Base-by-base conservation (phyloP, 2,797 vertebrate genomes). In the Tragelaphus oryx region DNA sequence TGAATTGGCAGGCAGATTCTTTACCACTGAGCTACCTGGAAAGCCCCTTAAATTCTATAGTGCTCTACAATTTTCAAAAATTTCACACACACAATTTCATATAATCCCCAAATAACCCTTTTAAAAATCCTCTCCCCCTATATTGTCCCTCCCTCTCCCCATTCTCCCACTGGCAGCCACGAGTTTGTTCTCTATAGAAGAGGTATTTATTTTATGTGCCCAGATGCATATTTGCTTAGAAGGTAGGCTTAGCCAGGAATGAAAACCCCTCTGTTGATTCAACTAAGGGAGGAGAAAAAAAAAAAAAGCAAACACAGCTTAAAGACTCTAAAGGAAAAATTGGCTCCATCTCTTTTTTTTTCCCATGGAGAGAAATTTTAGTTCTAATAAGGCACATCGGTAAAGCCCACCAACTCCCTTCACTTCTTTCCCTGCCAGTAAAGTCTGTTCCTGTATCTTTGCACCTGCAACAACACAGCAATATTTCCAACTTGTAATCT, bases 191-290 rank as follows among this genome's bases (percentile, higher is more conserved):
- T 78, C 18, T 33, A 13, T 78, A 50, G n/a, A 71, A 86, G 48
- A 88, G 18, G 78, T 26, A 85, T 94, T 96, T 76, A 62, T 92
- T 90, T 93, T 33, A 76, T 30, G 54, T 44, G 62, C 80, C 84
- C 91, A 65, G 62, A 79, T 71, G 54, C 2, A 16, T 89, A 92
- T 57, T 92, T 84, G 78, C 81, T 92, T 92, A 62, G 91, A 95
- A 97, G 83, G 52, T 81, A 80, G 89, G 48, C 50, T 94, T 89
- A 93, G 57, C 50, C 10, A 65, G 14, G 87, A 94, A 46, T 30
- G 87, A 97, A 97, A 52, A 96, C 60, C 50, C 85, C 22, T 95
- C 95, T 95, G 91, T 83, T 91, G 91, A 94, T 87, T 92, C 48
- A 82, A 91, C 13, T 92, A 26, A 41, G 65, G 8, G 60, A 9